Conservation (phyloP, 2,888 invertebrate genomes). For the Drosophila imparisetae region DNA sequence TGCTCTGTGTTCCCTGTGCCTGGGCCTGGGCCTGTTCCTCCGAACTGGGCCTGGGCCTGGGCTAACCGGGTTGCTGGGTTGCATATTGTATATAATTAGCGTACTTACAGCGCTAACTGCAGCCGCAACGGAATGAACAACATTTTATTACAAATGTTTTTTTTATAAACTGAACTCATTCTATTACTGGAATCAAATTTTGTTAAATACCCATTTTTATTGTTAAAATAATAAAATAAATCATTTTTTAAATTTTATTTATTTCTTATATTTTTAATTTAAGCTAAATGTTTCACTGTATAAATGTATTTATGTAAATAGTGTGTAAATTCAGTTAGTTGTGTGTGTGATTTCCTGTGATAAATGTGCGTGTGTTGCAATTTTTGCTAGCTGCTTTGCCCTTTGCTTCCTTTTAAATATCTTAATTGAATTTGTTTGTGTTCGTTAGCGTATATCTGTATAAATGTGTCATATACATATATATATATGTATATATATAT, state of each 20-base stretch:
- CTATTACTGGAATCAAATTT: neutral
- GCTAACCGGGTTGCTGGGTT: constrained; percentile 51
- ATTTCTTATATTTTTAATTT: neutral
- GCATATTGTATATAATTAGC: constrained; percentile 74
- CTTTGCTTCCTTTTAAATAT: constrained; percentile 52
- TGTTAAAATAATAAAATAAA: neutral
- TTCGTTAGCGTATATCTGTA: constrained; percentile 16
- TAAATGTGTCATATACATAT: neutral
- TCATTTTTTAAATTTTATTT: neutral
- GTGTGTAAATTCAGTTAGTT: neutral
- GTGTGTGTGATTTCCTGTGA: constrained; percentile 37
- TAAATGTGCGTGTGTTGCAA: constrained; percentile 73
- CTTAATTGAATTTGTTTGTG: constrained; percentile 77
- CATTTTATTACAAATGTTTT: neutral
- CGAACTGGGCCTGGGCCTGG: constrained; percentile 29
- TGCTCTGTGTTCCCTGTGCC: constrained; percentile 7
- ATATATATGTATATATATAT: neutral
- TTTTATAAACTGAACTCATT: neutral
- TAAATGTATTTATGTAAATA: constrained; percentile 7
- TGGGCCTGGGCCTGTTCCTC: constrained; percentile 1
- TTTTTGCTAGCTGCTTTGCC: constrained; percentile 45
- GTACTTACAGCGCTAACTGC: constrained; percentile 68
- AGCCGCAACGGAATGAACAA: constrained; percentile 24
- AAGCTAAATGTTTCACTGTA: neutral
- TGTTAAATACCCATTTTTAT: neutral